Percentiles rank a stretch among this genome's conserved stretches.
phyloP scores from a whole-genome alignment of 64 coral and sea anemone species.

The Anthopleura sola region DNA sequence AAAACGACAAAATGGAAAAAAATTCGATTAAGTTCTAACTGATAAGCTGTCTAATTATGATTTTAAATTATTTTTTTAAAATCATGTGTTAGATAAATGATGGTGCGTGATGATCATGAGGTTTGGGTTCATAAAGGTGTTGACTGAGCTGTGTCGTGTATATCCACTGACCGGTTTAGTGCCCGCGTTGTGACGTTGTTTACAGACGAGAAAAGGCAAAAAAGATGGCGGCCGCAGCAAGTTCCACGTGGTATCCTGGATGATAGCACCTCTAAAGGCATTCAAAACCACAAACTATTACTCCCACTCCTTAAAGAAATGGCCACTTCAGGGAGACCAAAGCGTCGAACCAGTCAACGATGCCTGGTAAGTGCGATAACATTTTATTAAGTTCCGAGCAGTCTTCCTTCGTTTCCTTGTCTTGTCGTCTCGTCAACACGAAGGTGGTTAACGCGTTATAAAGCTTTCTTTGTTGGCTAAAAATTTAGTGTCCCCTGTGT shows the following conservation, averaged over 20 bases:
- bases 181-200: conserved; percentile 17
- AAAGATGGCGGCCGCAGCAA: conserved; percentile 6
- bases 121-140: neutral
- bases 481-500: neutral
- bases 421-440: neutral
- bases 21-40: neutral
- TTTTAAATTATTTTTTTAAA: too few species aligned
- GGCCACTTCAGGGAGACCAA: conserved; percentile 61
- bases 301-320: conserved; percentile 14
- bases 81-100: neutral
- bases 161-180: conserved; percentile 5
- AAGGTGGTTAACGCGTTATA: neutral
- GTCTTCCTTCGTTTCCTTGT: neutral
- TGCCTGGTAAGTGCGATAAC: conserved; percentile 66
- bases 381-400: neutral
- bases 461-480: neutral
- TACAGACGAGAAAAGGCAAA: conserved; percentile 23
- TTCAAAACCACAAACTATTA: neutral
- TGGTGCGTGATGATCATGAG: neutral
- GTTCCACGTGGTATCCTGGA: conserved; percentile 26
- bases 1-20: neutral
- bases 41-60: too few species aligned
- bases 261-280: conserved; percentile 11
- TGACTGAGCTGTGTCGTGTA: neutral
- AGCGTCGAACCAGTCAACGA: conserved; percentile 49